Evolutionary conservation across 2,113 vertebrate species (phyloP), one percentile per base, ranked within the genome.

Genomic region (Pongo abelii): DNA sequence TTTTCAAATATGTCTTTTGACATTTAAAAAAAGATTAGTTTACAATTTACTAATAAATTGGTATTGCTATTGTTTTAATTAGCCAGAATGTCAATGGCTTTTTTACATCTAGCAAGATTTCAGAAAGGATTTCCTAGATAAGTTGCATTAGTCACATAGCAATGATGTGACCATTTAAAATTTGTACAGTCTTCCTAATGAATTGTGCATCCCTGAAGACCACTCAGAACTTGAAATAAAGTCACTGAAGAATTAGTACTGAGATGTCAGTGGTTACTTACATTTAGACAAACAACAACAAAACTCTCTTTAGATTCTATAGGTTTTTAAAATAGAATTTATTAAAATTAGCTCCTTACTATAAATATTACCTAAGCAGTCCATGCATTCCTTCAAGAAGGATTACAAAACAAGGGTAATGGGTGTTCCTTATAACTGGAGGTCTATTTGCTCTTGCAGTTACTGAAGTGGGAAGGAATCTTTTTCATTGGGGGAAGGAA

Each of bases 101-200:
- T 97, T 98, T 97, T 98, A 97, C 92, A 97, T 94, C 93, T 96
- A 98, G 95, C 89, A 98, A 96, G 96, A 98, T 97, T 98, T 98
- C 96, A 59, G 50, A 81, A 86, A 95, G 78, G 13, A 86, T 78
- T 97, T 97, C 98, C 96, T 97, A 98, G 89, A 97, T 97, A 98
- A 98, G 95, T 67, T 86, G 57, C 67, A 95, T 80, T 95, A 92
- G 87, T 96, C 89, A 94, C 59, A 84, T 12, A 95, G 50, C 84
- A 91, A 91, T 75, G 88, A 94, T 79, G 52, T 35, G 43, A 84
- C 84, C 52, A 38, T 85, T 90, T 94, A 88, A 95, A 92, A 93
- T 94, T 22, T 87, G 57, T 70, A 83, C 6, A 88, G 59, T 79
- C 81, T 89, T 92, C 75, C 77, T 64, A 90, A 74, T 64, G 77